Base-by-base conservation (phyloP, 2,888 invertebrate species). In the Pheosia gnoma region DNA sequence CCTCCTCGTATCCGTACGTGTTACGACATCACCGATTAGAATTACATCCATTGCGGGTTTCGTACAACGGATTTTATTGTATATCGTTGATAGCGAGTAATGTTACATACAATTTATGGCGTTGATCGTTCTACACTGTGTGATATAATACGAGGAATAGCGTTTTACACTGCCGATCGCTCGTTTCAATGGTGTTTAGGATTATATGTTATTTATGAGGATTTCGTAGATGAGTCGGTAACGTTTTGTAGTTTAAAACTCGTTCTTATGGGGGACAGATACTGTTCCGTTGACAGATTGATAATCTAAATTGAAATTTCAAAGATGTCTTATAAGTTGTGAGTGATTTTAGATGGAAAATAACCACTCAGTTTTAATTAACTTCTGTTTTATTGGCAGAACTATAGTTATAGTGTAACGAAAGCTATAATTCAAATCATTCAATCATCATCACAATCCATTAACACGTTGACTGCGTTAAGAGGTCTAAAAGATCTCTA, bases 151-250 rank as follows among this genome's bases (percentile, higher is more conserved):
- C 60, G 54, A 62, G 73, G 59, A 73, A 77, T 77, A 78, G 82
- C 83, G 85, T 83, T 86, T 83, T 84, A 87, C 80, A 83, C 74
- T 82, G 83, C 75, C 81, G 85, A 87, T 86, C 72, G 82, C 78
- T 77, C 74, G 75, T 71, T 81, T 84, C 80, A 84, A 84, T 85
- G 76, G 83, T 81, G 77, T 79, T 77, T 74, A 79, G 89, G 87
- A 90, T 90, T 89, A 88, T 83, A 76, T 66, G 84, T 85, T 85
- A 89, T 90, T 89, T 89, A 89, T 85, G 83, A 72, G 86, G 82
- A 82, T 83, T 85, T 83, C 74, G 66, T 72, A 81, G 81, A 83
- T 82, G 80, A 76, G 75, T 79, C 76, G 72, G 77, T 67, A 78
- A 75, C 71, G 75, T 84, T 86, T 84, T 84, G 81, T 84, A 78